These are phyloP conservation scores for Psittacula derbiana DNA, from an alignment of 2,797 vertebrate genomes.

Conservation along the genomic window DNA sequence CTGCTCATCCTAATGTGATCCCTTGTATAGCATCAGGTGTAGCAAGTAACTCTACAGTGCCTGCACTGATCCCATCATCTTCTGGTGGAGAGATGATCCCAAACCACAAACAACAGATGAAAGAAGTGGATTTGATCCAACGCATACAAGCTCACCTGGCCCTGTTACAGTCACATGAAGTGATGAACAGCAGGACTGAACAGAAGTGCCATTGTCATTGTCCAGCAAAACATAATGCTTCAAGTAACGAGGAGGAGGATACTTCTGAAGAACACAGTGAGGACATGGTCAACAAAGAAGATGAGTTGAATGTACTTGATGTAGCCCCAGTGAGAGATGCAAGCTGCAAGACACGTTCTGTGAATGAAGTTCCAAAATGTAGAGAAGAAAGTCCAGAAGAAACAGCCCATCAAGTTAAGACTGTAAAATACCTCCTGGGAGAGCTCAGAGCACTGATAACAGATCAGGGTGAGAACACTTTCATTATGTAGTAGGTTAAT, in stretches of 20 bases:
- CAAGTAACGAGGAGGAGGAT: conserved; percentile 19
- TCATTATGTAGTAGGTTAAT: neutral
- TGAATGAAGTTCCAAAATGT: conserved; percentile 51
- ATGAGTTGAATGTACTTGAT: conserved; percentile 15
- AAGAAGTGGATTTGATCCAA: conserved; percentile 68
- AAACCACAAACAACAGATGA: conserved; percentile 29
- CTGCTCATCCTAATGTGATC: neutral
- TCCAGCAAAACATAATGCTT: neutral
- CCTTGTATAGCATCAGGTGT: neutral
- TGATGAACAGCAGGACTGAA: conserved; percentile 8
- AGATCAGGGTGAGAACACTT: conserved; percentile 71
- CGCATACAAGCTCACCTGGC: conserved; percentile 73
- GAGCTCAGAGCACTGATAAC: conserved; percentile 81
- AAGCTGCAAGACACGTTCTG: conserved; percentile 48
- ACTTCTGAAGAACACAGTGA: conserved; percentile 43
- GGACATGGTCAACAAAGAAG: conserved; percentile 46
- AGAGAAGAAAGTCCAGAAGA: conserved; percentile 62
- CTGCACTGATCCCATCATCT: neutral
- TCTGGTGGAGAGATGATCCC: conserved; percentile 31
- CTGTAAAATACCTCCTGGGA: conserved; percentile 79
- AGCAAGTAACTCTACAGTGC: neutral
- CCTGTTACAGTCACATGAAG: conserved; percentile 60
- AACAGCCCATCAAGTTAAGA: conserved; percentile 72
- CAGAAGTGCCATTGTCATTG: neutral
- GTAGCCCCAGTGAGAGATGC: conserved; percentile 48